These are phyloP conservation scores for Nemotelus nigrinus DNA, from an alignment of 2,888 invertebrate species.

Conservation along the genomic window DNA sequence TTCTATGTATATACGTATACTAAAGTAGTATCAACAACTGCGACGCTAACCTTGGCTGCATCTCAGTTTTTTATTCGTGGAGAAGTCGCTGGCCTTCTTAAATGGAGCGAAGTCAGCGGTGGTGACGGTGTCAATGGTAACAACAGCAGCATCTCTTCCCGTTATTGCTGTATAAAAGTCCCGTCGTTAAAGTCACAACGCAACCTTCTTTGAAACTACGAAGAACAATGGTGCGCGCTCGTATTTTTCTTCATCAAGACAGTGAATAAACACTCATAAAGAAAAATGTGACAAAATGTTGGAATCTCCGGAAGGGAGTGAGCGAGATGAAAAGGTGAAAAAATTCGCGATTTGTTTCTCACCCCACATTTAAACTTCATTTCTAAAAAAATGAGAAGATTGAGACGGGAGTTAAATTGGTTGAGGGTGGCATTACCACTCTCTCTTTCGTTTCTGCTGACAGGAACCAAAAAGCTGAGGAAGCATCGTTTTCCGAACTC, in stretches of 20 bases:
- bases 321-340: slow-evolving; percentile 15
- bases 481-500: too few species aligned
- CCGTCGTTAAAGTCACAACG: too few species aligned
- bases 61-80: slow-evolving; percentile 12
- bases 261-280: slow-evolving; percentile 39
- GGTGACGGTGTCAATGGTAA: background rate
- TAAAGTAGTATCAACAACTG: background rate
- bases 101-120: slow-evolving; percentile 8
- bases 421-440: too few species aligned
- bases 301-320: background rate
- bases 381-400: background rate
- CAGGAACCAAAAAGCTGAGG: too few species aligned
- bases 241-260: slow-evolving; percentile 29
- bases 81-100: slow-evolving; percentile 1
- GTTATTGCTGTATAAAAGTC: too few species aligned
- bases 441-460: too few species aligned
- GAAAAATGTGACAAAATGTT: slow-evolving; percentile 38
- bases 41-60: slow-evolving; percentile 41
- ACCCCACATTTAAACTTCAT: background rate
- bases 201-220: background rate
- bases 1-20: background rate
- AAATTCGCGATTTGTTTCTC: slow-evolving; percentile 32
- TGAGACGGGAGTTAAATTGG: too few species aligned
- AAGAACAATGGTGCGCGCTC: slow-evolving; percentile 12
- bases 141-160: background rate